Evolutionary conservation across 2,888 invertebrate genomes (phyloP).

Genomic region (Dicranocentrus wangi): DNA sequence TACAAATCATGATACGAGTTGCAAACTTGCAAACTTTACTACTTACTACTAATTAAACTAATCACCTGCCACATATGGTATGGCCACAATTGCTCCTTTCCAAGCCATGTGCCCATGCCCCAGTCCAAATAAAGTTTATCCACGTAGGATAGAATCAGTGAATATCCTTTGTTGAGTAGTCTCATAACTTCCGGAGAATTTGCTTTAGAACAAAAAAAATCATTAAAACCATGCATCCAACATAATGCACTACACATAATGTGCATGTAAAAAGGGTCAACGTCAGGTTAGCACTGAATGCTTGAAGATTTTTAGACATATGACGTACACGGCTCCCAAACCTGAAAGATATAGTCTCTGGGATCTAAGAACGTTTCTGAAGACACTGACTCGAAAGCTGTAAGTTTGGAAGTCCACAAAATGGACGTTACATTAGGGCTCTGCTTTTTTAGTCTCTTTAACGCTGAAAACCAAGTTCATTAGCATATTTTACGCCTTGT

Average conservation of each 20-base stretch:
- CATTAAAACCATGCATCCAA: too few species aligned
- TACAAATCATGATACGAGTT: too few species aligned
- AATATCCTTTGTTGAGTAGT: constrained; percentile 83
- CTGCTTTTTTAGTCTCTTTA: constrained; percentile 79
- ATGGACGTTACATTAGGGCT: constrained; percentile 80
- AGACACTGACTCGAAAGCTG: constrained; percentile 80
- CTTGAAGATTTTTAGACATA: too few species aligned
- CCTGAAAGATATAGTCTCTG: constrained; percentile 85
- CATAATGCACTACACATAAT: too few species aligned
- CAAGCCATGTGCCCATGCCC: constrained; percentile 76
- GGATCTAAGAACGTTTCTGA: constrained; percentile 82
- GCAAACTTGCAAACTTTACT: too few species aligned
- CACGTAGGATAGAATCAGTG: constrained; percentile 87
- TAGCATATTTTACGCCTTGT: too few species aligned
- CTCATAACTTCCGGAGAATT: constrained; percentile 77
- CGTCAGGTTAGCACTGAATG: too few species aligned
- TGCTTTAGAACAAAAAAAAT: constrained; percentile 74
- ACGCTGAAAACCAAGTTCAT: too few species aligned
- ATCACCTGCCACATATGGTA: constrained; percentile 65
- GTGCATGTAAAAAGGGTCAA: too few species aligned
- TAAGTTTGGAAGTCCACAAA: constrained; percentile 88
- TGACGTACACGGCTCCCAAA: constrained; percentile 79
- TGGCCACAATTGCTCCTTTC: constrained; percentile 63
- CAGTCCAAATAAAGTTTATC: constrained; percentile 90
- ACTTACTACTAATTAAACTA: too few species aligned